Percentiles rank a stretch among this genome's conserved stretches.
Evolutionary conservation across 2,888 invertebrate genomes (phyloP).

Genomic region (Poecilus cupreus): DNA sequence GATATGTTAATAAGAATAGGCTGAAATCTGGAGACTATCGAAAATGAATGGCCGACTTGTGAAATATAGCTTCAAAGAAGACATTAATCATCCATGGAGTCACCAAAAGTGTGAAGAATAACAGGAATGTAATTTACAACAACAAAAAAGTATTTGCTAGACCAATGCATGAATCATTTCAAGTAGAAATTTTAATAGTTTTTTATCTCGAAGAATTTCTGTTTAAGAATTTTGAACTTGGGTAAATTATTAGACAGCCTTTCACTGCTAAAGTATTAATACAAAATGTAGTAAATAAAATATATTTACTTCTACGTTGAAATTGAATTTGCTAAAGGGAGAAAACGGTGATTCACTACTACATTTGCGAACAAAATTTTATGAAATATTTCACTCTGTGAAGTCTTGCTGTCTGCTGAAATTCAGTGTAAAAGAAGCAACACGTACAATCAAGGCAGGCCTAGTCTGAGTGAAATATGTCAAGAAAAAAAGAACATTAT

Average conservation of each 20-base stretch:
- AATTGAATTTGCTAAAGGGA: background rate
- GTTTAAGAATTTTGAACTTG: background rate
- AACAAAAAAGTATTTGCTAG: too few relatives aligned
- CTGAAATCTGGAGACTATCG: too few relatives aligned
- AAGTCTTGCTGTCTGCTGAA: background rate
- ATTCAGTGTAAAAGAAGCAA: background rate
- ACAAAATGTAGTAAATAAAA: background rate
- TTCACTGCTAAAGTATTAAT: background rate
- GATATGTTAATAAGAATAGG: too few relatives aligned
- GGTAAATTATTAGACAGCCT: background rate
- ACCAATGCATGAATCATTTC: too few relatives aligned
- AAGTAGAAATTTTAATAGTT: too few relatives aligned
- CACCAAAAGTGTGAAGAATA: too few relatives aligned
- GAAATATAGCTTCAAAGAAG: too few relatives aligned
- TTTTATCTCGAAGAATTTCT: background rate
- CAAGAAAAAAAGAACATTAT: background rate
- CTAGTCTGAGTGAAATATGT: background rate
- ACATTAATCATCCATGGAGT: too few relatives aligned
- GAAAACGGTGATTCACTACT: background rate
- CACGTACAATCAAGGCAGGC: constrained; percentile 4
- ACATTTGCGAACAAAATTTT: background rate
- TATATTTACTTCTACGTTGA: background rate
- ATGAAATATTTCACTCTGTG: background rate
- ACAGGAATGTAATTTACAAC: too few relatives aligned
- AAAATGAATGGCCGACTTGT: too few relatives aligned